phyloP scores from a whole-genome alignment of 2,113 vertebrate genomes.

The Gymnobelideus leadbeateri region DNA sequence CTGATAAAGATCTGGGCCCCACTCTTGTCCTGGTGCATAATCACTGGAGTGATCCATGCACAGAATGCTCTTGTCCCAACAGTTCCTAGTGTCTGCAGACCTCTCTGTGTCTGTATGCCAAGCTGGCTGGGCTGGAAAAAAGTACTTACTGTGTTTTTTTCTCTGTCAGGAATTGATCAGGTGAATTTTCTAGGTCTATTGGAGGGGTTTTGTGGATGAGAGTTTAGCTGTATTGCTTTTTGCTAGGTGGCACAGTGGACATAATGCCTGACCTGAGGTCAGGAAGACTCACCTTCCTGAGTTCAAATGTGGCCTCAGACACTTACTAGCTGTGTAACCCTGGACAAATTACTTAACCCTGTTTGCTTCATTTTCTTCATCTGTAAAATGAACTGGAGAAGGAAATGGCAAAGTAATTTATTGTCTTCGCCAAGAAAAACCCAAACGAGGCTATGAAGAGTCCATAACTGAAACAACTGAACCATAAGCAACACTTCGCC shows the following conservation, averaged over 20 bases:
- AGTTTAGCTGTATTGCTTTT: neutral
- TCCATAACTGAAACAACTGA: neutral
- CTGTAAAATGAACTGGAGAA: neutral
- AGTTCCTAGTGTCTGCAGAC: neutral
- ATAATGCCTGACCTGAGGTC: neutral
- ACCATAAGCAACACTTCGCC: neutral
- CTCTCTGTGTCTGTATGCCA: neutral
- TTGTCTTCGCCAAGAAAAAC: neutral
- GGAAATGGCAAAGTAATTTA: neutral
- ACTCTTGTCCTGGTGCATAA: neutral
- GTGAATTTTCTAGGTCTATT: neutral
- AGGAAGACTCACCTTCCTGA: neutral
- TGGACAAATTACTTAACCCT: neutral
- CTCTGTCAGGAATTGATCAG: neutral
- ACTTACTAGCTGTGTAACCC: neutral
- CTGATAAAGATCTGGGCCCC: neutral
- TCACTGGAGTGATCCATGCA: neutral
- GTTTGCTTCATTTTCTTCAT: neutral
- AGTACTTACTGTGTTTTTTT: neutral
- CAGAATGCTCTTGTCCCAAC: neutral
- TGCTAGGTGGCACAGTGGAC: neutral
- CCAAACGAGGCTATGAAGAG: neutral
- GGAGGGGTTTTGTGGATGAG: neutral
- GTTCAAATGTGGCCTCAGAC: neutral
- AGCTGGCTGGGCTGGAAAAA: neutral